Evolutionary conservation across 2,797 vertebrate species (phyloP).

Genomic region (Intellagama lesueurii): DNA sequence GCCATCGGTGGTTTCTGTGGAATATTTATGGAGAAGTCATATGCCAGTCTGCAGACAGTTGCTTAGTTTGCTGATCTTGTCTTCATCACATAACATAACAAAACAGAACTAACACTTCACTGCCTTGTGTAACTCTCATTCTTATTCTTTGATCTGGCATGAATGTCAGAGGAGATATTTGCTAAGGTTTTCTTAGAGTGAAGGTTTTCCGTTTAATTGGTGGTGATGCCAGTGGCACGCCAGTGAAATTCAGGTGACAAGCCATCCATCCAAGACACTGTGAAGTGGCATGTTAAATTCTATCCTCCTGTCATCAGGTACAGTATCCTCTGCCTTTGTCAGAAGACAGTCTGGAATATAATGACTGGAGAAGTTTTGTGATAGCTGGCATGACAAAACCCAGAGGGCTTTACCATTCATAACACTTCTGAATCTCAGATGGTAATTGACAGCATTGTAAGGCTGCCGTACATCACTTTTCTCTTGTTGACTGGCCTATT

Average conservation of each 20-base stretch:
- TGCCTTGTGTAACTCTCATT: not conserved
- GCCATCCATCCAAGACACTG: conserved; percentile 65
- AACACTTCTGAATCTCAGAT: conserved; percentile 69
- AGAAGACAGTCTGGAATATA: conserved; percentile 65
- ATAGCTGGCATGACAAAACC: conserved; percentile 64
- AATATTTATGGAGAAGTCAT: not conserved
- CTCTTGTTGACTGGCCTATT: conserved; percentile 46
- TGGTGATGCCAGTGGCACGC: not conserved
- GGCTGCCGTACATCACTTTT: conserved; percentile 60
- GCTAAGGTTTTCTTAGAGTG: conserved; percentile 4
- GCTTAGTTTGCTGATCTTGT: not conserved
- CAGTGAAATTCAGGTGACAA: conserved; percentile 67
- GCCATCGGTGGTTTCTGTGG: not conserved
- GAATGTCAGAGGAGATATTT: not conserved
- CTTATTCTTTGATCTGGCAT: not conserved
- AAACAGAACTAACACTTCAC: not conserved
- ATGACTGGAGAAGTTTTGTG: conserved; percentile 72
- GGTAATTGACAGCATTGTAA: conserved; percentile 68
- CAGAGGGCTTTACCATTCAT: conserved; percentile 65
- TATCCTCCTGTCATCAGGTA: conserved; percentile 77
- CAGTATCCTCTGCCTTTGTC: conserved; percentile 68
- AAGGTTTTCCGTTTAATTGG: conserved; percentile 26
- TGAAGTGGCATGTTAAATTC: conserved; percentile 66
- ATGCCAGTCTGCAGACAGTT: not conserved
- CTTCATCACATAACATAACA: not conserved